A percentile compares a stretch with the other conserved stretches of the same genome.
phyloP scores from a whole-genome alignment of 2,113 vertebrate species.

The Physeter macrocephalus region DNA sequence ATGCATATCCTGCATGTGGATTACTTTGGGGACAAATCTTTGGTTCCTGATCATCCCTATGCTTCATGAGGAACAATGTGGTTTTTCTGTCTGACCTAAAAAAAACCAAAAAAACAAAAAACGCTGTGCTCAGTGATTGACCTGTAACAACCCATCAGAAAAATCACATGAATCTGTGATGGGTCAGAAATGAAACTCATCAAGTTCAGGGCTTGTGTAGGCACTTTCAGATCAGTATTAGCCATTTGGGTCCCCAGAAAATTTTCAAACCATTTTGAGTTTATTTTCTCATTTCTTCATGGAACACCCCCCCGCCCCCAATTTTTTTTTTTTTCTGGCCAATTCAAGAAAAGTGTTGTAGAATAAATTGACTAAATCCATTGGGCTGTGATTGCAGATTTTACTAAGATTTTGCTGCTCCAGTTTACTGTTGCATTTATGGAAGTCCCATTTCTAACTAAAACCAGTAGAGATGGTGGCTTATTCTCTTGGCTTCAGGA shows the following conservation, averaged over 20 bases:
- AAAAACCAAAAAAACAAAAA: background rate
- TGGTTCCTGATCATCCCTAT: background rate
- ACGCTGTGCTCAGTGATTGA: background rate
- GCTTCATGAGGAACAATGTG: background rate
- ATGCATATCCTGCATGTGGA: background rate
- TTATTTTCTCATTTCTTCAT: background rate
- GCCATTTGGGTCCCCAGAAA: background rate
- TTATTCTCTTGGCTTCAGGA: background rate
- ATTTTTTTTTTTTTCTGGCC: background rate
- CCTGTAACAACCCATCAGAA: background rate
- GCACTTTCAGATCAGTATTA: background rate
- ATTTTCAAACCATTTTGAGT: background rate
- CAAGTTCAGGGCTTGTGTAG: background rate
- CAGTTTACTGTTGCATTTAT: background rate
- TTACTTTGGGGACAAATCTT: background rate
- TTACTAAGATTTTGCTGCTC: background rate
- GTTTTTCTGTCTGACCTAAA: background rate
- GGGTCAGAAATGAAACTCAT: background rate
- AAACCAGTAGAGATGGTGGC: background rate
- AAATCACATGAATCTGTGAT: background rate
- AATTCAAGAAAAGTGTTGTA: background rate
- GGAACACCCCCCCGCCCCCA: rapidly evolving
- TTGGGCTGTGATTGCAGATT: background rate
- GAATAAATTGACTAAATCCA: background rate
- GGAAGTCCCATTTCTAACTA: background rate